These are phyloP conservation scores for Scaptomyza graminum DNA, from an alignment of 1,140 invertebrate species.

Conservation along the genomic window DNA sequence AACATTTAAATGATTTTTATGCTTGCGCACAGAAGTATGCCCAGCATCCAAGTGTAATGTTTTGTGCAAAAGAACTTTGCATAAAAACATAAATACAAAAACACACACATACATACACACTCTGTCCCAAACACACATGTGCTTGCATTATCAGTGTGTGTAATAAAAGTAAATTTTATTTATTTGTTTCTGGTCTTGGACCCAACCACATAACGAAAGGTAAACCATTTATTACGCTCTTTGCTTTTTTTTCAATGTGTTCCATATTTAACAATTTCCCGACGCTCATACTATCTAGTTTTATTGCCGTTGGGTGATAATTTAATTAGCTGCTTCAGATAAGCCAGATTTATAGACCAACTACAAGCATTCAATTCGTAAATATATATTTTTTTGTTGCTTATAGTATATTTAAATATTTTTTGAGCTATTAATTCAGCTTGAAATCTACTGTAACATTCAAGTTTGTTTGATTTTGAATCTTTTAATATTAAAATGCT, in stretches of 20 bases:
- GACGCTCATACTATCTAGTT: constrained; percentile 22
- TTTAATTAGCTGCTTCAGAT: constrained; percentile 64
- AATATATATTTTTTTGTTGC: too few relatives aligned
- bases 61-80: constrained; percentile 60
- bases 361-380: constrained; percentile 2
- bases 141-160: constrained; percentile 21
- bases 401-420: too few relatives aligned
- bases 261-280: background rate
- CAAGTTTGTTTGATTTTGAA: background rate
- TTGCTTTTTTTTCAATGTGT: constrained; percentile 29
- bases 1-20: constrained; percentile 80
- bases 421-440: background rate
- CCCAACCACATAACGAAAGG: constrained; percentile 17
- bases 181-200: constrained; percentile 44
- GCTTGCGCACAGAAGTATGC: constrained; percentile 49
- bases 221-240: constrained; percentile 40
- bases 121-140: constrained; percentile 2
- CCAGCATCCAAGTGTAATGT: constrained; percentile 69
- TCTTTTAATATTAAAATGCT: background rate
- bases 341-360: constrained; percentile 55
- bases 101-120: background rate
- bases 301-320: constrained; percentile 49
- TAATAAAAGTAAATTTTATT: constrained; percentile 67
- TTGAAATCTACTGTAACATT: background rate
- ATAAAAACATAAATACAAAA: constrained; percentile 23